These are phyloP conservation scores for Corvus moneduloides DNA, from an alignment of 2,113 vertebrate genomes.

Conservation along the genomic window DNA sequence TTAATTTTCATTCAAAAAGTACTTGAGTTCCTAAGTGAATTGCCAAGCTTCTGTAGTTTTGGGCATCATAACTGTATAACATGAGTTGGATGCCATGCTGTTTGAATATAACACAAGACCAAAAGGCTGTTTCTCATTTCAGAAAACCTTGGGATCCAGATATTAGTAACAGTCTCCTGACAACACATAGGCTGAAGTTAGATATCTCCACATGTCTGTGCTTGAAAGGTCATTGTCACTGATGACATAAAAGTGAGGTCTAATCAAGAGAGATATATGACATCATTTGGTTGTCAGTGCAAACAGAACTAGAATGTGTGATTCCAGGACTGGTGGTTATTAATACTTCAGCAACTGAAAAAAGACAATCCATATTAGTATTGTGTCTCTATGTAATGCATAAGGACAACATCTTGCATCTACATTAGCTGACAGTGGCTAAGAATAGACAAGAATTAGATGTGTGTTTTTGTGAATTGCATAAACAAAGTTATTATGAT, in stretches of 20 bases:
- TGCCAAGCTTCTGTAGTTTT: conserved; percentile 46
- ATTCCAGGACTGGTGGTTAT: not conserved
- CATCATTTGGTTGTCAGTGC: conserved; percentile 8
- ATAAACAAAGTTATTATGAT: not conserved
- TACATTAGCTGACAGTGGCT: not conserved
- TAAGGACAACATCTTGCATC: not conserved
- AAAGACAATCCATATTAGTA: conserved; percentile 1
- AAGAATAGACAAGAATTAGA: not conserved
- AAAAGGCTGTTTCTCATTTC: conserved; percentile 20
- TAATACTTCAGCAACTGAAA: not conserved
- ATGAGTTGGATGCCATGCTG: conserved; percentile 28
- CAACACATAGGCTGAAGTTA: not conserved
- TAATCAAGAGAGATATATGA: conserved; percentile 17
- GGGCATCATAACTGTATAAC: conserved; percentile 7
- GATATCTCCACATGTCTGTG: not conserved
- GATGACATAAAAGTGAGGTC: not conserved
- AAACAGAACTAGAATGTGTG: conserved; percentile 2
- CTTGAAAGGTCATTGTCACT: not conserved
- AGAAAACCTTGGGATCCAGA: conserved; percentile 14
- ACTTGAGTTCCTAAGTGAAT: conserved; percentile 12
- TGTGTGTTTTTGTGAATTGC: not conserved
- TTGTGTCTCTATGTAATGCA: not conserved
- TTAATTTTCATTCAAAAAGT: conserved; percentile 41
- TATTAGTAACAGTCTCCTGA: conserved; percentile 11
- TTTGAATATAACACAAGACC: conserved; percentile 21